Evolutionary conservation across 2,888 invertebrate genomes (phyloP).

Genomic region (Diarsia mendica): DNA sequence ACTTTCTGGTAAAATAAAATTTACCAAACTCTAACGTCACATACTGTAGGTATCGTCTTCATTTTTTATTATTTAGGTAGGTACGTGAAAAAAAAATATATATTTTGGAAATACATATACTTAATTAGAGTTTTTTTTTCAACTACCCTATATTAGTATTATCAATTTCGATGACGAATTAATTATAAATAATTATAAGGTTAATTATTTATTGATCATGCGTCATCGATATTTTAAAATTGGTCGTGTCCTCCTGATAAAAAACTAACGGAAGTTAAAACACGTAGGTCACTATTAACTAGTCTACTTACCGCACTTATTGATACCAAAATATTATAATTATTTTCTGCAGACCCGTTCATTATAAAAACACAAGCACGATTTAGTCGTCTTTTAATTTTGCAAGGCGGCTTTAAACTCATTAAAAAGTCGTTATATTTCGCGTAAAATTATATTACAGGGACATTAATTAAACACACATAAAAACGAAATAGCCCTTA

Average conservation of each 20-base stretch:
- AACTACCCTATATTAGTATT: too few relatives aligned
- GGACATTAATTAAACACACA: constrained; percentile 6
- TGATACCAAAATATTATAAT: constrained; percentile 21
- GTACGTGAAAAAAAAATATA: too few relatives aligned
- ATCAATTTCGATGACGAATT: too few relatives aligned
- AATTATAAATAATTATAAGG: too few relatives aligned
- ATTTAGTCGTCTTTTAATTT: constrained; percentile 3
- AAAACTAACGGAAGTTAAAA: too few relatives aligned
- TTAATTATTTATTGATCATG: too few relatives aligned
- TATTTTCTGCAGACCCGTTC: background rate
- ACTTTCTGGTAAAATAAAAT: too few relatives aligned
- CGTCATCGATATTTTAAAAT: background rate
- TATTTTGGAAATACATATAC: too few relatives aligned
- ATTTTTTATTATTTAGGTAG: too few relatives aligned
- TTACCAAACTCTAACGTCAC: too few relatives aligned
- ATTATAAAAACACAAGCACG: constrained; percentile 7
- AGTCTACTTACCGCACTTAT: background rate
- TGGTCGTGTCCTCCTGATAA: background rate
- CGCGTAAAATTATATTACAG: constrained; percentile 8
- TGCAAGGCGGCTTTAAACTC: constrained; percentile 12
- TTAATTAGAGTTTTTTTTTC: too few relatives aligned
- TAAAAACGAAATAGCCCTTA: background rate
- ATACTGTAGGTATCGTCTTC: too few relatives aligned
- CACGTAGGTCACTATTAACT: background rate
- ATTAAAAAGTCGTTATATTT: constrained; percentile 18